Percentiles rank a stretch among this genome's conserved stretches.
Evolutionary conservation across 2,888 invertebrate species (phyloP).

Genomic region (Drosophila paramelanica): DNA sequence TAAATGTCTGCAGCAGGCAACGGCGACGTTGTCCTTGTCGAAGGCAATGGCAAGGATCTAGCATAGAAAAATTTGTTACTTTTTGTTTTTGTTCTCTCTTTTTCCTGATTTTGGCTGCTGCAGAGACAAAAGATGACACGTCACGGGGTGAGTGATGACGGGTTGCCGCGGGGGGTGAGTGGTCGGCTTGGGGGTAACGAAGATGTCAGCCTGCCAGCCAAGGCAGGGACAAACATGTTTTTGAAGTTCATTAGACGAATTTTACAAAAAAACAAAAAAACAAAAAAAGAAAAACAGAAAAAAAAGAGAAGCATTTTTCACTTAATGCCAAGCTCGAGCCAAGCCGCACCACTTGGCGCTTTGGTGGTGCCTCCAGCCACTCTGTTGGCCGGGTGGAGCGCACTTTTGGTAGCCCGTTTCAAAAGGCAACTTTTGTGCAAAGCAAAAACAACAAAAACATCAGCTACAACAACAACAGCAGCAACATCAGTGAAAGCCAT

Average conservation of each 20-base stretch:
- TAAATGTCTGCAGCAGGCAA: slow-evolving; percentile 78
- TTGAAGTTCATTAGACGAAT: slow-evolving; percentile 84
- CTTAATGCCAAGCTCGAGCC: slow-evolving; percentile 75
- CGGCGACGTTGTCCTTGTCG: slow-evolving; percentile 58
- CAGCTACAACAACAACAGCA: slow-evolving; percentile 37
- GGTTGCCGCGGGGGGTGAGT: not conserved
- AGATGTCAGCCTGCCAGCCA: slow-evolving; percentile 57
- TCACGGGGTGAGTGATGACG: slow-evolving; percentile 52
- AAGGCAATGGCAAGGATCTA: slow-evolving; percentile 73
- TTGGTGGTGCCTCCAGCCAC: slow-evolving; percentile 42
- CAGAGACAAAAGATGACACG: slow-evolving; percentile 83
- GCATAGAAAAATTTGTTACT: slow-evolving; percentile 62
- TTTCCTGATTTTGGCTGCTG: slow-evolving; percentile 60
- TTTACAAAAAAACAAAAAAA: slow-evolving; percentile 65
- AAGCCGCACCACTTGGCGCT: slow-evolving; percentile 64
- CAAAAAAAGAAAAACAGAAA: slow-evolving; percentile 36
- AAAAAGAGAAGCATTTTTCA: slow-evolving; percentile 61
- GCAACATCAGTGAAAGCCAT: slow-evolving; percentile 58
- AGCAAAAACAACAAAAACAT: slow-evolving; percentile 37
- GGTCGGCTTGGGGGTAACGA: slow-evolving; percentile 15
- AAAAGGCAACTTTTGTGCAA: slow-evolving; percentile 69
- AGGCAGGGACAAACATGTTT: slow-evolving; percentile 79
- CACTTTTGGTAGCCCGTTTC: slow-evolving; percentile 66
- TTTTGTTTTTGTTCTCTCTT: slow-evolving; percentile 42
- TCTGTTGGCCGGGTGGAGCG: slow-evolving; percentile 28